Evolutionary conservation across 2,113 vertebrate genomes (phyloP).

Genomic region (Chaetodon auriga): DNA sequence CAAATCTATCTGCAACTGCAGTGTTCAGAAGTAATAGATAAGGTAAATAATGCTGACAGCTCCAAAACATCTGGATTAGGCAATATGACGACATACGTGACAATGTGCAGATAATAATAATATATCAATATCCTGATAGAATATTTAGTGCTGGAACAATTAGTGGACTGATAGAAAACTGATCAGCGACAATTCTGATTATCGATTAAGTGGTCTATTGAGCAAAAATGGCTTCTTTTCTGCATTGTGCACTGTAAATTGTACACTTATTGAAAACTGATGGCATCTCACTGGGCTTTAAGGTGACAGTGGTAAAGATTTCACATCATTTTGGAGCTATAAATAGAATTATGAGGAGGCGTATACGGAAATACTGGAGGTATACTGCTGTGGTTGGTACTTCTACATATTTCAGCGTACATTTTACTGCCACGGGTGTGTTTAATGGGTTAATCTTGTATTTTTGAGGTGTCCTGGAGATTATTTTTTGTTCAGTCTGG

Average conservation of each 20-base stretch:
- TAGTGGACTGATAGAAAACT: no score
- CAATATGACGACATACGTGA: no score
- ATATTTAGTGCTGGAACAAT: no score
- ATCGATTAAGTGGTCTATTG: no score
- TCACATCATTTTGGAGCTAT: not conserved
- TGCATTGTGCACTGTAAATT: not conserved
- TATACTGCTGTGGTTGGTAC: not conserved
- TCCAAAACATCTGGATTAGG: no score
- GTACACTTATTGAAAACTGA: not conserved
- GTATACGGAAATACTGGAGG: not conserved
- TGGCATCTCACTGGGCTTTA: not conserved
- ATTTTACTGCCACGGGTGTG: not conserved
- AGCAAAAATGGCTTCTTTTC: no score
- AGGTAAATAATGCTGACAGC: no score
- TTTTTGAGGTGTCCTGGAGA: not conserved
- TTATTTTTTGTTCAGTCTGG: not conserved
- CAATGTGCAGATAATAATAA: no score
- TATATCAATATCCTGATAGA: no score
- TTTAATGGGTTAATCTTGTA: not conserved
- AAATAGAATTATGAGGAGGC: not conserved
- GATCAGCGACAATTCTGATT: no score
- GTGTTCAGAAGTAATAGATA: no score
- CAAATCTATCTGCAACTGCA: no score
- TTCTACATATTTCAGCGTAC: not conserved
- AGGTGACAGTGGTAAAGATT: not conserved